Base-by-base conservation (phyloP, 2,888 invertebrate species). In the Callyntrura sp. region DNA sequence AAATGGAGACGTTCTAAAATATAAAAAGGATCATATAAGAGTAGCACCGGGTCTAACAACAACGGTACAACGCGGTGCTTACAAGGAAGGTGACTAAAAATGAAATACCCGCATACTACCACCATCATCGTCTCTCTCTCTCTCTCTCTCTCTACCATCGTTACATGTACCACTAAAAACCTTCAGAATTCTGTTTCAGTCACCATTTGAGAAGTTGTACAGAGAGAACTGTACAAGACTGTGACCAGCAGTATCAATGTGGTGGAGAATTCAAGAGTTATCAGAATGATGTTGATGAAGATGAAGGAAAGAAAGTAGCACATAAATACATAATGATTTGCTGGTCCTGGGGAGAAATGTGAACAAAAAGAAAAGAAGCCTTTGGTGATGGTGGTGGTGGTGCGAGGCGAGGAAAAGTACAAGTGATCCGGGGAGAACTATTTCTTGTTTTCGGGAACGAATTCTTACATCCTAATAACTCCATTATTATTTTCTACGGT, bases 361-460 rank as follows among this genome's bases (percentile, higher is more conserved):
- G 11, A 48, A 25, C 0, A 12, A 48, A 35, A n/a, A n/a, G 70
- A 35, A 68, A 28, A 35, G 14, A 35, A 8, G 3, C n/a, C n/a
- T n/a, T n/a, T n/a, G n/a, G n/a, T n/a, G n/a, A n/a, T n/a, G n/a
- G n/a, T n/a, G n/a, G n/a, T n/a, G n/a, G 70, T 43, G 0, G 43
- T 17, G n/a, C n/a, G n/a, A n/a, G 45, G 73, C 14, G 60, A 84
- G 73, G 55, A 57, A 48, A 60, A 55, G 45, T 45, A 45, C 62
- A 85, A 85, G 76, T 62, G 76, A 85, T 85, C 85, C 85, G 48
- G 25, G 11, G 85, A 85, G 85, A 78, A 48, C 85, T 62, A 35
- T 84, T 76, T 62, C 76, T 60, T 25, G 57, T 70, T 70, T 68
- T 84, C 78, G 2, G 0, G 23, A 20, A 73, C 51, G 23, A 68